phyloP scores from a whole-genome alignment of 37 sponge, comb jelly and placozoan genomes.

The Tethya wilhelma region DNA sequence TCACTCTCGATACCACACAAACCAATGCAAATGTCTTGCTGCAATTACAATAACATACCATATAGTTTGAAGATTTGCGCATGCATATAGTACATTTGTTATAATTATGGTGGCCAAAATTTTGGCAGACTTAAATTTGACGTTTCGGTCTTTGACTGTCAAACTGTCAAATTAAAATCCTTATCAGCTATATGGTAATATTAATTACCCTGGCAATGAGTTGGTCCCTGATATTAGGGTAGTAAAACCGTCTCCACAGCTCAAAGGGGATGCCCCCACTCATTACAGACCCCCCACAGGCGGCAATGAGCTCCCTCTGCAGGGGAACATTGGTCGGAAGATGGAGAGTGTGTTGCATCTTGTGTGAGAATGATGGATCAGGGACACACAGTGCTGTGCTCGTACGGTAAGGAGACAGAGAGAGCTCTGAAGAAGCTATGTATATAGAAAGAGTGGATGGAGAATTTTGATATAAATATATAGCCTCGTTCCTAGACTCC shows the following conservation, averaged over 20 bases:
- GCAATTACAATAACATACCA: neutral
- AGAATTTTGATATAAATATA: neutral
- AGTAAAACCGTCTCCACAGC: constrained; percentile 92
- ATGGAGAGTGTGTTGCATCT: constrained; percentile 48
- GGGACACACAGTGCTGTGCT: constrained; percentile 66
- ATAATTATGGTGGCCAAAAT: neutral
- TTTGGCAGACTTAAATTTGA: too few relatives aligned
- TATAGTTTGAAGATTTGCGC: neutral
- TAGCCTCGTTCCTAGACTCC: neutral
- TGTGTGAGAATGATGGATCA: constrained; percentile 50
- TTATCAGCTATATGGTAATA: neutral
- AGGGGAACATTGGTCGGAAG: constrained; percentile 38
- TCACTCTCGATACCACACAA: constrained; percentile 20
- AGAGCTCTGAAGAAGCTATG: neutral
- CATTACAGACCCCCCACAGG: constrained; percentile 18
- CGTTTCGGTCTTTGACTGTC: too few relatives aligned
- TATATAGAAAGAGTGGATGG: neutral
- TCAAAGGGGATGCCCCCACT: constrained; percentile 76
- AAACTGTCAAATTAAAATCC: too few relatives aligned
- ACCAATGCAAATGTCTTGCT: neutral
- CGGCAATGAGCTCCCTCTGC: constrained; percentile 46
- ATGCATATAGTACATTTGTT: constrained; percentile 3
- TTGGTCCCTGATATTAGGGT: constrained; percentile 92
- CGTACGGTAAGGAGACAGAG: constrained; percentile 56
- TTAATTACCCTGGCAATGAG: constrained; percentile 75